Evolutionary conservation across 2,113 vertebrate species (phyloP).

Genomic region (Myotis davidii): DNA sequence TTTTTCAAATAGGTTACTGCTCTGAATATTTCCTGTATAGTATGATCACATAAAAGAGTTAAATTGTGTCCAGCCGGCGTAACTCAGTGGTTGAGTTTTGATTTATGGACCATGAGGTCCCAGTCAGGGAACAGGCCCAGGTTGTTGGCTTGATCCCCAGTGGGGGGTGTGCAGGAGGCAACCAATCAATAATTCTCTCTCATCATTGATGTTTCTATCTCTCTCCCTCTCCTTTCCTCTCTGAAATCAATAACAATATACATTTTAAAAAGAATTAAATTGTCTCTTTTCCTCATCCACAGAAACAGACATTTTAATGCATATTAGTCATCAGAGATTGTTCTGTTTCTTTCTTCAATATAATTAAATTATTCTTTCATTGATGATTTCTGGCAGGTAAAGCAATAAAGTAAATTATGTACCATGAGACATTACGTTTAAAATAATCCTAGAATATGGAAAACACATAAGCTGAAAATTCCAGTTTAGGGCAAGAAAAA

Average conservation of each 20-base stretch:
- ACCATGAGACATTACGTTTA: background rate
- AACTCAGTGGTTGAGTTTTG: too few relatives aligned
- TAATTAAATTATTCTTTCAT: constrained; percentile 1
- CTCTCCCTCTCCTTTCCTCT: too few relatives aligned
- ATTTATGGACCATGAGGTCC: too few relatives aligned
- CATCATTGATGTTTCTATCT: too few relatives aligned
- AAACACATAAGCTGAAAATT: background rate
- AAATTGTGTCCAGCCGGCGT: background rate
- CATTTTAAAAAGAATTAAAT: background rate
- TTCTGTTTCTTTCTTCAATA: constrained; percentile 1
- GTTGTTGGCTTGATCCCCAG: too few relatives aligned
- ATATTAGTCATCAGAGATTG: background rate
- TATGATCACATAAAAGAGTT: background rate
- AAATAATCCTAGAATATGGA: background rate
- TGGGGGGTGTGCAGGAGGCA: too few relatives aligned
- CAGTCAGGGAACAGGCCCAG: too few relatives aligned
- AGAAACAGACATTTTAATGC: background rate
- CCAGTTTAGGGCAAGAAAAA: background rate
- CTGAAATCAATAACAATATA: too few relatives aligned
- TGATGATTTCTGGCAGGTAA: background rate
- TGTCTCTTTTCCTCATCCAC: background rate
- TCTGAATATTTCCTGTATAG: background rate
- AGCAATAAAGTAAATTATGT: background rate
- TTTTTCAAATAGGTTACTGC: constrained; percentile 33
- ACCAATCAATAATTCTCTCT: too few relatives aligned